Conservation (phyloP, 1,140 invertebrate genomes). For the Contarinia nasturtii region DNA sequence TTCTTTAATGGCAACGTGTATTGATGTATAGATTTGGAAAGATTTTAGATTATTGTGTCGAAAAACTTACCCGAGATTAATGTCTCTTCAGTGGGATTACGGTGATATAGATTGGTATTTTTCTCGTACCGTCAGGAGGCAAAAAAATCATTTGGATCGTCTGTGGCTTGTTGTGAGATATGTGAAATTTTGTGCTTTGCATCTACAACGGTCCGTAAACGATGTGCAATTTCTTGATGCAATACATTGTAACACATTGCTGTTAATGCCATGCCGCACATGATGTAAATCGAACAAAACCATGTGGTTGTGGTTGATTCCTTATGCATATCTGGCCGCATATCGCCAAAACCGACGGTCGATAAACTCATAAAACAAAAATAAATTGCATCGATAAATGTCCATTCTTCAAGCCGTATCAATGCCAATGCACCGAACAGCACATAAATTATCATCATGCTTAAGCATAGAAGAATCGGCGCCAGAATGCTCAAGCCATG, state of each 20-base stretch:
- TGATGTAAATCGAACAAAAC: conserved; percentile 89
- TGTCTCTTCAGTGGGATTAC: conserved; percentile 43
- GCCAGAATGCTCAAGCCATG: conserved; percentile 55
- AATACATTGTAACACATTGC: conserved; percentile 96
- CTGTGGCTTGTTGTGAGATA: conserved; percentile 26
- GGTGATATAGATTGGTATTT: conserved; percentile 32
- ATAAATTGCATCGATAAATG: conserved; percentile 75
- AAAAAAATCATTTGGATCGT: conserved; percentile 35
- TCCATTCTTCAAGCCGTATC: conserved; percentile 70
- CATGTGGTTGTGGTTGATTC: conserved; percentile 50
- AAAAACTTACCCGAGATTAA: conserved; percentile 22
- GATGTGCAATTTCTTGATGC: conserved; percentile 78
- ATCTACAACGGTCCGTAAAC: conserved; percentile 41
- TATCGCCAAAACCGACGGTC: conserved; percentile 81
- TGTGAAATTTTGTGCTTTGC: conserved; percentile 23
- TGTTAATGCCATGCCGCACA: conserved; percentile 88
- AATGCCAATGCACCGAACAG: conserved; percentile 74
- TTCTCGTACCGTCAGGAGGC: conserved; percentile 46
- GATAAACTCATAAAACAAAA: conserved; percentile 88
- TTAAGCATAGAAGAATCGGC: conserved; percentile 53
- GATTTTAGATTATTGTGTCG: too few species aligned
- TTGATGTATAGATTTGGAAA: too few species aligned
- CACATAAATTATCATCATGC: conserved; percentile 67
- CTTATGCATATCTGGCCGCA: conserved; percentile 56
- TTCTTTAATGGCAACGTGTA: too few species aligned